Base-by-base conservation (phyloP, 2,888 invertebrate genomes). In the Stegana nigrithorax region DNA sequence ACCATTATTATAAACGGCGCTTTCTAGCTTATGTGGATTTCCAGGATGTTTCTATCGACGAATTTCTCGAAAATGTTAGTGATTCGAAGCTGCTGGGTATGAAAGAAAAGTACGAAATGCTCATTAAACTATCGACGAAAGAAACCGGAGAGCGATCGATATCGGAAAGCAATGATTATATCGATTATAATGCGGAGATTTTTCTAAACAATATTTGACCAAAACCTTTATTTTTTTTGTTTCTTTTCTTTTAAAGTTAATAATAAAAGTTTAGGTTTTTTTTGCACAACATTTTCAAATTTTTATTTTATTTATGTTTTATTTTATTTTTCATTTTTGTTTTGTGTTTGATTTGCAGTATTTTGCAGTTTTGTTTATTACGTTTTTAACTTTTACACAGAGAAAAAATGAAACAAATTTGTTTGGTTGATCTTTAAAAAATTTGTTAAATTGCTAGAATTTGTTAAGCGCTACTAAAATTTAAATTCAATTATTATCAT, bases 401-500 rank as follows among this genome's bases (percentile, higher is more conserved):
- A 75, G 75, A 75, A 75, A 80, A 75, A 80, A 73, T 80, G 67
- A 78, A 74, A 70, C 78, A 55, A 80, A 75, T 74, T 75, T 80
- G 32, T 32, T 32, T 32, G 36, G 10, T 39, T 39, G n/a, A n/a
- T 4, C 5, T 39, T 39, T 39, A 32, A 36, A 77, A 79, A 76
- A 76, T 76, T 76, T 76, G 76, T 76, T 76, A 79, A 75, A 73
- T 80, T 76, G 81, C 76, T 76, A 76, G 75, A 76, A 76, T 76
- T 81, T 80, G 76, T 76, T 76, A 76, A 80, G 81, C 81, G 76
- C 81, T 76, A 76, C 76, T 79, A 76, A 76, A 79, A 79, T 74
- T 80, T 76, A 76, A 76, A 76, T 50, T 45, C 50, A 14, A 45
- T 59, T 32, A 39, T 39, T 39, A 39, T 39, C 39, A 39, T 39